phyloP scores from a whole-genome alignment of 2,888 invertebrate species.

The Drosophila koepferae region DNA sequence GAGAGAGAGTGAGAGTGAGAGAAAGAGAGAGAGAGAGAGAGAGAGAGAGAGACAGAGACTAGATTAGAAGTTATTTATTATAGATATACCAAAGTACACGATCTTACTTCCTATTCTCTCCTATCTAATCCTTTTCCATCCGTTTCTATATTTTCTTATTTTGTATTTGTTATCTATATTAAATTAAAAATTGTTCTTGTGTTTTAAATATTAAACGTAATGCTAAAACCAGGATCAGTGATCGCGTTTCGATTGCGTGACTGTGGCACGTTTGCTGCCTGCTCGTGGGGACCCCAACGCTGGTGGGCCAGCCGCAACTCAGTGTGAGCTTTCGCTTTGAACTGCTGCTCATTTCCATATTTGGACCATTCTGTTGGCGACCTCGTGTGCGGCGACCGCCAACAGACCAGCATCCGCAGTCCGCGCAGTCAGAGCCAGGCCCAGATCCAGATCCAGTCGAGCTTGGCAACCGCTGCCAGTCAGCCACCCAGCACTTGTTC shows the following conservation, averaged over 20 bases:
- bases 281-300: constrained; percentile 24
- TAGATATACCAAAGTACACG: background rate
- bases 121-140: background rate
- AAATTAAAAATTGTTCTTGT: too few relatives aligned
- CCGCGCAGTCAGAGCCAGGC: background rate
- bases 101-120: background rate
- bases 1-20: too few relatives aligned
- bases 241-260: constrained; percentile 46
- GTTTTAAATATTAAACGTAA: background rate
- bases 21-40: too few relatives aligned
- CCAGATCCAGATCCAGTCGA: constrained; percentile 22
- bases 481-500: constrained; percentile 26
- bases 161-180: background rate
- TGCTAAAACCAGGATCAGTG: constrained; percentile 40
- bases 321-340: constrained; percentile 67
- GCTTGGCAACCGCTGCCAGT: constrained; percentile 2
- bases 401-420: constrained; percentile 52
- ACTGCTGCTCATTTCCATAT: constrained; percentile 73
- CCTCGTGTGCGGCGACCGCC: constrained; percentile 81
- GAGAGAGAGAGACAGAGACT: too few relatives aligned
- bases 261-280: constrained; percentile 24
- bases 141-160: too few relatives aligned
- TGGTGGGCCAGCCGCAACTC: constrained; percentile 52
- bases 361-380: constrained; percentile 56
- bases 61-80: too few relatives aligned